Percentiles rank a stretch among this genome's conserved stretches.
phyloP scores from a whole-genome alignment of 2,113 vertebrate genomes.

The Helogale parvula region DNA sequence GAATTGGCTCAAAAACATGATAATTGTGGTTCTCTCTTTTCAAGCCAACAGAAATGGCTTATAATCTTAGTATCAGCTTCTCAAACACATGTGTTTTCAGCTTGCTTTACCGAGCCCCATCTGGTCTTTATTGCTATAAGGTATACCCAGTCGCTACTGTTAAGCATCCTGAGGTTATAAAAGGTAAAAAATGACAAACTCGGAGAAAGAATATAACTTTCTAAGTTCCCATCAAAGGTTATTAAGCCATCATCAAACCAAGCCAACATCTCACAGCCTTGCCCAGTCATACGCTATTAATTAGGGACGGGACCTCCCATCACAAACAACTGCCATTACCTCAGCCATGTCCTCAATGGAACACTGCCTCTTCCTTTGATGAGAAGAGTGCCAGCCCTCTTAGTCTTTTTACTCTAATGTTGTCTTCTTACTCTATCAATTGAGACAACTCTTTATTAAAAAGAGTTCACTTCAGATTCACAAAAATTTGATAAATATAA shows the following conservation, averaged over 20 bases:
- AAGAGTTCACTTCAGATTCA: not conserved
- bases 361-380: slow-evolving; percentile 77
- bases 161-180: slow-evolving; percentile 51
- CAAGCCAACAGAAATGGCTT: not conserved
- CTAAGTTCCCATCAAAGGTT: slow-evolving; percentile 57
- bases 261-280: slow-evolving; percentile 59
- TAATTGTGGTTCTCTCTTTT: slow-evolving; percentile 40
- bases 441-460: slow-evolving; percentile 20
- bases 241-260: slow-evolving; percentile 78
- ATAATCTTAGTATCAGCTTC: slow-evolving; percentile 32
- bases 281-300: slow-evolving; percentile 78
- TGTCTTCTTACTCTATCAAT: slow-evolving; percentile 45
- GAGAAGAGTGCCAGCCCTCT: slow-evolving; percentile 67
- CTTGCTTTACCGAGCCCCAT: slow-evolving; percentile 36
- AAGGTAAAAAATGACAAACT: slow-evolving; percentile 65
- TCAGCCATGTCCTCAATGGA: slow-evolving; percentile 77
- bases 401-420: slow-evolving; percentile 49
- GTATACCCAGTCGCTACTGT: slow-evolving; percentile 74
- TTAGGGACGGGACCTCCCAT: slow-evolving; percentile 78
- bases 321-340: slow-evolving; percentile 78
- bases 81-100: slow-evolving; percentile 40
- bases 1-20: not conserved
- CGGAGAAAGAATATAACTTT: slow-evolving; percentile 60
- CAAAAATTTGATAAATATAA: not conserved
- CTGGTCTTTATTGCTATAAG: slow-evolving; percentile 17